Evolutionary conservation across 2,888 invertebrate species (phyloP).

Genomic region (Xanthorhoe spadicearia): DNA sequence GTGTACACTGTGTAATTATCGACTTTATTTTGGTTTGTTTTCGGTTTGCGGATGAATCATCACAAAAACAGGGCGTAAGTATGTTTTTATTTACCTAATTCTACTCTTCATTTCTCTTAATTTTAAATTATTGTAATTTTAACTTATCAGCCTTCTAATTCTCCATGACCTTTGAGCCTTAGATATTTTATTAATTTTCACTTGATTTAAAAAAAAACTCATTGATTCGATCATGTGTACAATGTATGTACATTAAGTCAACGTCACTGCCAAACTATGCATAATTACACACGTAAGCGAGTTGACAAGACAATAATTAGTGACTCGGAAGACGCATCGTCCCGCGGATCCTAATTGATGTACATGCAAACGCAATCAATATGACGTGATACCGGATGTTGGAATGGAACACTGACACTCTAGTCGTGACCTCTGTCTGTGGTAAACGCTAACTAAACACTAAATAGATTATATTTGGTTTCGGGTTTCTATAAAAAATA

Average conservation of each 20-base stretch:
- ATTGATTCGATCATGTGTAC: slow-evolving; percentile 34
- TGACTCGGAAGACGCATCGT: slow-evolving; percentile 77
- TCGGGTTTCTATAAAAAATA: too few relatives aligned
- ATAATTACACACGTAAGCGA: slow-evolving; percentile 63
- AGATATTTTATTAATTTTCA: background rate
- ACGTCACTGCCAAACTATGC: slow-evolving; percentile 66
- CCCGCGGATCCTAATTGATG: slow-evolving; percentile 80
- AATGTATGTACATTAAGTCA: slow-evolving; percentile 53
- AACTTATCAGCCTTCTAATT: background rate
- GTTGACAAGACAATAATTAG: slow-evolving; percentile 80
- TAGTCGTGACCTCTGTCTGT: slow-evolving; percentile 33
- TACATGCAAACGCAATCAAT: slow-evolving; percentile 84
- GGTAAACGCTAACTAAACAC: slow-evolving; percentile 18
- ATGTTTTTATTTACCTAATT: slow-evolving; percentile 30
- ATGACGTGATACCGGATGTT: slow-evolving; percentile 73
- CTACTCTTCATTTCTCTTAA: too few relatives aligned
- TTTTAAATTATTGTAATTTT: too few relatives aligned
- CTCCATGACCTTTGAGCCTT: background rate
- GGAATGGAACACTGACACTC: slow-evolving; percentile 53
- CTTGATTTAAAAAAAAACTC: background rate
- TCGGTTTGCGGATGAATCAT: slow-evolving; percentile 29
- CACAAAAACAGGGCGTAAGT: slow-evolving; percentile 63
- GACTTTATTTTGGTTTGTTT: slow-evolving; percentile 21
- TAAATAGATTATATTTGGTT: background rate
- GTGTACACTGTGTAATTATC: background rate